These are phyloP conservation scores for Spondyliosoma cantharus DNA, from an alignment of 2,797 vertebrate species.

Conservation along the genomic window DNA sequence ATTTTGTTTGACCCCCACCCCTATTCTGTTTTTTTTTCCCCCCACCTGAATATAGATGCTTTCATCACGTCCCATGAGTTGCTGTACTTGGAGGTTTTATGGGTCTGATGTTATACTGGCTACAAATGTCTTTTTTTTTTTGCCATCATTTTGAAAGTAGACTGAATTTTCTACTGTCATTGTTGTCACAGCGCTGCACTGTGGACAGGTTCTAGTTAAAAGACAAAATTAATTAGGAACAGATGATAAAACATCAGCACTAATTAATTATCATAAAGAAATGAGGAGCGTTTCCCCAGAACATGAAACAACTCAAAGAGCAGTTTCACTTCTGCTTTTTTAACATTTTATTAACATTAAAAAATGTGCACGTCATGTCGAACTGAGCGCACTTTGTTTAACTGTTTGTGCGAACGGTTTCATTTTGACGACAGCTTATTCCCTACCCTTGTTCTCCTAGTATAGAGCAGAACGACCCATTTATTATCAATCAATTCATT, in stretches of 20 bases:
- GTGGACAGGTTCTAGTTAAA: neutral
- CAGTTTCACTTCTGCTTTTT: neutral
- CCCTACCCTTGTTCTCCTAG: neutral
- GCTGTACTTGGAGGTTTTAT: neutral
- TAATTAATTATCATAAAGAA: constrained; percentile 2
- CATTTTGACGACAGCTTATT: neutral
- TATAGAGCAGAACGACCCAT: neutral
- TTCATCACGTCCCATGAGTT: neutral
- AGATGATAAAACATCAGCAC: neutral
- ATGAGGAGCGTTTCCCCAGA: neutral
- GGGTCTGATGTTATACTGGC: neutral
- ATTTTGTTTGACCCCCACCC: neutral
- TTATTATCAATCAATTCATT: neutral
- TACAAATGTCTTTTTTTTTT: neutral
- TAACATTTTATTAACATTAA: neutral
- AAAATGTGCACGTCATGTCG: neutral
- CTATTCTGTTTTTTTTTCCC: neutral
- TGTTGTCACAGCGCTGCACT: neutral
- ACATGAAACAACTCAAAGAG: neutral
- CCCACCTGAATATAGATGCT: neutral
- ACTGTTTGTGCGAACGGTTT: neutral
- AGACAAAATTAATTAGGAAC: neutral
- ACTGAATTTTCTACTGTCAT: constrained; percentile 6
- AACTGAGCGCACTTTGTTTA: neutral
- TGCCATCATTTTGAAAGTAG: neutral